Evolutionary conservation across 92 coral and sea anemone genomes (phyloP), one percentile per base, ranked within the genome.

Genomic region (Diadumene lineata): DNA sequence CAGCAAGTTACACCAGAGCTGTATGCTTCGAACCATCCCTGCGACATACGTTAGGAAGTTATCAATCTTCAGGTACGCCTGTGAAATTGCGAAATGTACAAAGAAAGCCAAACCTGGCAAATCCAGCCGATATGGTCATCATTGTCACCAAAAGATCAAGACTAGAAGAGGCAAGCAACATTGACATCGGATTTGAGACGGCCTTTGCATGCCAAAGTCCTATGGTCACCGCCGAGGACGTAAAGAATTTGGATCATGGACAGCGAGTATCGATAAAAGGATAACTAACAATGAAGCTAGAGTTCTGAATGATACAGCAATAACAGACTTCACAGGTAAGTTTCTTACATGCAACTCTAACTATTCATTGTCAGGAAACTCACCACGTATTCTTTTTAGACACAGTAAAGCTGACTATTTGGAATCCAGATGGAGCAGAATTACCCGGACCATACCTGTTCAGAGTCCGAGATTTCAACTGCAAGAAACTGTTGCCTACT

Each of bases 121-220:
- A n/a, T n/a, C n/a, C n/a, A n/a, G n/a, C n/a, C n/a, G n/a, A n/a
- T n/a, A n/a, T n/a, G n/a, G n/a, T n/a, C 50, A 50, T 72, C 4
- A 28, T 74, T n/a, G 55, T 74, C 11, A 74, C 19, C 17, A 74
- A 61, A 60, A 11, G 69, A 11, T 60, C 69, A 17, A 43, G 67
- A 13, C 21, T 74, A 0, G 69, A 74, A 33, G 57, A 63, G 1
- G 79, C 70, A 34, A 74, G 60, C 48, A 74, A 74, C 44, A 24
- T 4, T 34, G 69, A 74, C 69, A 70, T 70, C 11, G 22, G 2
- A 6, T 70, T 70, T 43, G 75, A 70, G 27, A 21, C 62, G 62
- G 62, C 17, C 17, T 6, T 25, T 11, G 62, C 11, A 10, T 11
- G 21, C 4, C 21, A 56, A 8, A 56, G 62, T 56, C 62, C 62